phyloP scores from a whole-genome alignment of 2,113 vertebrate genomes.

The human (Homo sapiens) region GRCh38 chr2:24572501-24573000 shows the following conservation, averaged over 20 bases:
- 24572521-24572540: background rate
- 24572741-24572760: background rate
- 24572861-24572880: slow-evolving; percentile 27
- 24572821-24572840: background rate
- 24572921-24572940: slow-evolving; percentile 34
- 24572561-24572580: background rate
- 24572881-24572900: background rate
- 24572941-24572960: background rate
- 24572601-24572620: background rate
- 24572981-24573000: background rate
- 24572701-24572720: background rate
- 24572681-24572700: background rate
- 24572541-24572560: background rate
- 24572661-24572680: background rate
- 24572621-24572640: background rate
- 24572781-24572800: background rate
- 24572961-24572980: background rate
- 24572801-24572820: background rate
- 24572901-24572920: slow-evolving; percentile 21
- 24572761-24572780: background rate
- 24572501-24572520: background rate
- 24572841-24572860: background rate
- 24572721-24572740: slow-evolving; percentile 5
- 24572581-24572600: background rate
- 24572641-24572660: background rate